phyloP scores from a whole-genome alignment of 2,113 vertebrate species.

The Colistium nudipinnis region DNA sequence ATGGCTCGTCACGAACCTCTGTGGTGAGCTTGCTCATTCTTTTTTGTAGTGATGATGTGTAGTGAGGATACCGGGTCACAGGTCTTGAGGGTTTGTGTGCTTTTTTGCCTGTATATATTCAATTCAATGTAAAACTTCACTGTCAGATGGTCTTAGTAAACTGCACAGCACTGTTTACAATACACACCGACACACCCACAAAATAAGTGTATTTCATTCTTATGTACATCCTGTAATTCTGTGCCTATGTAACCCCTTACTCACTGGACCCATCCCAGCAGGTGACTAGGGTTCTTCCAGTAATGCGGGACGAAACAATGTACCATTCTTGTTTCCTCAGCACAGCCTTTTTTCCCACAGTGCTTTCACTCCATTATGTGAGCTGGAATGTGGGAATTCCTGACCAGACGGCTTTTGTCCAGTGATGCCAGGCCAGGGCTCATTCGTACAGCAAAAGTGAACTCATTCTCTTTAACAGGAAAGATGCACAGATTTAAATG shows the following conservation, averaged over 20 bases:
- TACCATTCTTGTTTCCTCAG: constrained; percentile 17
- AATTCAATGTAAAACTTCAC: no score
- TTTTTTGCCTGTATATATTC: no score
- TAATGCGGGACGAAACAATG: constrained; percentile 16
- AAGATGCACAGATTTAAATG: no score
- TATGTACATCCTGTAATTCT: neutral
- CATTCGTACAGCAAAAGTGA: neutral
- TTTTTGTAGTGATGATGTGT: no score
- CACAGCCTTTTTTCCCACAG: constrained; percentile 25
- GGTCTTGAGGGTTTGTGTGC: no score
- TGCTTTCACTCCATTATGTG: constrained; percentile 14
- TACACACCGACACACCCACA: neutral
- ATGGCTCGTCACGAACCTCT: no score
- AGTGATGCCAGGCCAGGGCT: constrained; percentile 6
- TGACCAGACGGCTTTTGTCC: constrained; percentile 11
- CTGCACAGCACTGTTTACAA: no score
- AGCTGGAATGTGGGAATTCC: constrained; percentile 34
- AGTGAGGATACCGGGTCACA: no score
- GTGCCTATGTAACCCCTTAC: neutral
- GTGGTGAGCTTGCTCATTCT: no score
- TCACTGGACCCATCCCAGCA: constrained; percentile 3
- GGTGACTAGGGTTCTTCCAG: neutral
- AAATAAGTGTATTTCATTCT: neutral
- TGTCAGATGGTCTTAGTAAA: no score
- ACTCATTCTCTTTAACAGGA: no score